Evolutionary conservation across 2,113 vertebrate genomes (phyloP).

Genomic region (Meriones unguiculatus): DNA sequence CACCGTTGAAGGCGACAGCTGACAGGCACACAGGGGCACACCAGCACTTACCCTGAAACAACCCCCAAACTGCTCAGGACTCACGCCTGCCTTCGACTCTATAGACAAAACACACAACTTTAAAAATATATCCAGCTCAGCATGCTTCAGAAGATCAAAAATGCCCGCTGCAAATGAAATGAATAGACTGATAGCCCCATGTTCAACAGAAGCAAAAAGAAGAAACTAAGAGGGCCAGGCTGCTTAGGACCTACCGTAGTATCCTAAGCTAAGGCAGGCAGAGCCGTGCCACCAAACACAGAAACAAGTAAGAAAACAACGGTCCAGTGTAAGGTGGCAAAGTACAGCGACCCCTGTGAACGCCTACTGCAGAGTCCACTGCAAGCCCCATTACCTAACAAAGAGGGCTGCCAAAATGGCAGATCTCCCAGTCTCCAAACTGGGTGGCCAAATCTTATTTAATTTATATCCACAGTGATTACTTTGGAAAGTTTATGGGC

Average conservation of each 20-base stretch:
- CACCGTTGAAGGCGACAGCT: slow-evolving; percentile 37
- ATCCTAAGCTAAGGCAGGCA: background rate
- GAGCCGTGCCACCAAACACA: background rate
- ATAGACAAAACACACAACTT: background rate
- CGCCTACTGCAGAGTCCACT: slow-evolving; percentile 1
- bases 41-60: slow-evolving; percentile 48
- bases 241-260: background rate
- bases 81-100: background rate
- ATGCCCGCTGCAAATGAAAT: slow-evolving; percentile 18
- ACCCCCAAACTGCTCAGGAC: slow-evolving; percentile 57
- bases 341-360: background rate
- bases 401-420: slow-evolving; percentile 58
- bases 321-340: background rate
- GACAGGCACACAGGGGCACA: background rate
- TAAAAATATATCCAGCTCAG: background rate
- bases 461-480: slow-evolving; percentile 55
- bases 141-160: background rate
- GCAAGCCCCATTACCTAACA: slow-evolving; percentile 55
- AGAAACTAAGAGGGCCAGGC: background rate
- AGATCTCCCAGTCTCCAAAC: slow-evolving; percentile 63
- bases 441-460: slow-evolving; percentile 53
- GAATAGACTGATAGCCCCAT: background rate
- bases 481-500: slow-evolving; percentile 49
- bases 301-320: slow-evolving; percentile 26
- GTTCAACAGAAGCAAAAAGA: slow-evolving; percentile 57